phyloP scores from a whole-genome alignment of 2,888 invertebrate species.

The Polydrusus cervinus region DNA sequence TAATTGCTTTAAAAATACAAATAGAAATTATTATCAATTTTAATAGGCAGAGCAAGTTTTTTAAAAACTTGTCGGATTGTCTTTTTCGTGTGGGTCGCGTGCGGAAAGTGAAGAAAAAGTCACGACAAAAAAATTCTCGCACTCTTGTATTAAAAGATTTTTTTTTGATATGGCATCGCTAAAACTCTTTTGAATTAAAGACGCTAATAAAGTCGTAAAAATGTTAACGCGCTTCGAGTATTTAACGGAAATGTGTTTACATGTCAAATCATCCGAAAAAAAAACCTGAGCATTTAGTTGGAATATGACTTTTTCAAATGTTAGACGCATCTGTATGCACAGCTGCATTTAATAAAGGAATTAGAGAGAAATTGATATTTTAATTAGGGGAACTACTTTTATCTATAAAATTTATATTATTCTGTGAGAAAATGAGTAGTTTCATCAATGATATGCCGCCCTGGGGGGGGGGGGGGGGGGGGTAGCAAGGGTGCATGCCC shows the following conservation, averaged over 20 bases:
- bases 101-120: no score
- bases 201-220: conserved; percentile 54
- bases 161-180: not conserved
- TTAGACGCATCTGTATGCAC: conserved; percentile 49
- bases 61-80: no score
- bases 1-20: no score
- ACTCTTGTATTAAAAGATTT: no score
- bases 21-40: no score
- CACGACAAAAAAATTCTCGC: no score
- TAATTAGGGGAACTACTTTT: conserved; percentile 30
- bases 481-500: no score
- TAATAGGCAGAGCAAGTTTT: no score
- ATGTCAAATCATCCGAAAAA: conserved; percentile 50
- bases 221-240: conserved; percentile 52
- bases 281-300: conserved; percentile 38
- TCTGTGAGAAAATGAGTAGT: not conserved
- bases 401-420: no score
- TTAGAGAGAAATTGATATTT: conserved; percentile 54
- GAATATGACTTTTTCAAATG: conserved; percentile 48
- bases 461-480: no score
- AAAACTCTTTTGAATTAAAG: conserved; percentile 40
- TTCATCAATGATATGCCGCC: no score
- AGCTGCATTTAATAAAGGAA: conserved; percentile 53
- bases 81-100: no score
- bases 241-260: conserved; percentile 55